phyloP scores from a whole-genome alignment of 2,888 invertebrate species.

The Catocala nupta region DNA sequence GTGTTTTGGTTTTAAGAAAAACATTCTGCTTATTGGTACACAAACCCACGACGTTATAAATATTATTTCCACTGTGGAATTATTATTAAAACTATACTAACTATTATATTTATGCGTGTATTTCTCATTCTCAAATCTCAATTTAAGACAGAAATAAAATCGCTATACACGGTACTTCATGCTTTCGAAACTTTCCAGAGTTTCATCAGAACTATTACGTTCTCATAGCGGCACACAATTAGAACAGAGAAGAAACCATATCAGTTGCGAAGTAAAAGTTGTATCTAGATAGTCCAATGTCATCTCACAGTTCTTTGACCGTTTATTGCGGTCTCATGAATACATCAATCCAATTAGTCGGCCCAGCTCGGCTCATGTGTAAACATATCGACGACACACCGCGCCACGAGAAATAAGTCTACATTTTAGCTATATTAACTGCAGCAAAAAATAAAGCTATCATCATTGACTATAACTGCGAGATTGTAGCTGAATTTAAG shows the following conservation, averaged over 20 bases:
- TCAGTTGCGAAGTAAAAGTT: constrained; percentile 34
- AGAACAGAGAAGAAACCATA: constrained; percentile 34
- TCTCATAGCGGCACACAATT: neutral
- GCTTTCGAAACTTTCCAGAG: constrained; percentile 7
- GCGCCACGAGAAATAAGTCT: neutral
- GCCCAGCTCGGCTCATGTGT: neutral
- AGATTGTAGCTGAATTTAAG: too few species aligned
- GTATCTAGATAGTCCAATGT: constrained; percentile 49
- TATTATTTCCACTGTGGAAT: too few species aligned
- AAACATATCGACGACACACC: neutral
- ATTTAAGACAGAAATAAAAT: neutral
- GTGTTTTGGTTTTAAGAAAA: too few species aligned
- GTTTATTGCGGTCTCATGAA: constrained; percentile 34
- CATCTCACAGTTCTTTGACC: constrained; percentile 55
- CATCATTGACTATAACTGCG: too few species aligned
- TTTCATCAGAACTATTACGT: neutral
- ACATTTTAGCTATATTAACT: neutral
- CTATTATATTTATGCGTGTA: neutral
- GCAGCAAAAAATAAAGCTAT: too few species aligned
- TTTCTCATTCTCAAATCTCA: neutral
- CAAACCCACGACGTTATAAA: too few species aligned
- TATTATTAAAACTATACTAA: neutral
- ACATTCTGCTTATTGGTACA: too few species aligned
- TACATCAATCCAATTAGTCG: constrained; percentile 53
- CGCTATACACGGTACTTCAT: neutral